phyloP scores from a whole-genome alignment of 2,888 invertebrate species.

The Drosophila conformis region DNA sequence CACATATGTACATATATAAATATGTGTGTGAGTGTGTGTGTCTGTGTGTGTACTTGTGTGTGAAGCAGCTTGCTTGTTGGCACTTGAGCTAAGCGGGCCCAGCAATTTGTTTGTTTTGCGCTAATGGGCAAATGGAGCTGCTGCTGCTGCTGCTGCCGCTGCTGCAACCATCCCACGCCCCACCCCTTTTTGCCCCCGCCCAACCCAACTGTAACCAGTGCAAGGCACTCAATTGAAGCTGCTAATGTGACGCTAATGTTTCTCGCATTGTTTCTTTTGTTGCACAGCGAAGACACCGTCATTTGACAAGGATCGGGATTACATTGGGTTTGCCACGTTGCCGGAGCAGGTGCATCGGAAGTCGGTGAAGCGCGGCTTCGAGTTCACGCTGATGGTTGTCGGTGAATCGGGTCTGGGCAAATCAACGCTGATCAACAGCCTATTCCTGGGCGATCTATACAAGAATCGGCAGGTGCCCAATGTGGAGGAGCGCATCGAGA shows the following conservation, averaged over 20 bases:
- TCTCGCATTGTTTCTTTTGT: neutral
- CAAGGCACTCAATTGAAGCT: conserved; percentile 8
- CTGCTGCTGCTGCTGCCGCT: conserved; percentile 33
- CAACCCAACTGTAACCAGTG: neutral
- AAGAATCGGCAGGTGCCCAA: conserved; percentile 90
- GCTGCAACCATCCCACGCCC: conserved; percentile 8
- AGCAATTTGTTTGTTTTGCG: conserved; percentile 64
- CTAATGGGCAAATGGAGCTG: conserved; percentile 60
- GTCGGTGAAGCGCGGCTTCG: conserved; percentile 97
- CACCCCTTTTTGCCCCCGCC: no score
- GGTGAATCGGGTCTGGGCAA: conserved; percentile 98
- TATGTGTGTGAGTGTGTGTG: neutral
- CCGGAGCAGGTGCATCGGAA: conserved; percentile 98
- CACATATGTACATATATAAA: neutral
- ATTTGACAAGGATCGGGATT: conserved; percentile 89
- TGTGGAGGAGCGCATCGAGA: conserved; percentile 88
- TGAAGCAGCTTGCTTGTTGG: conserved; percentile 57
- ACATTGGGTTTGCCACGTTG: conserved; percentile 97
- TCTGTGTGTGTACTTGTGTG: neutral
- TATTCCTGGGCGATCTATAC: conserved; percentile 97
- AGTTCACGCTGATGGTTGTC: conserved; percentile 98
- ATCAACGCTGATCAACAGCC: conserved; percentile 96
- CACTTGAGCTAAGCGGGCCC: conserved; percentile 71
- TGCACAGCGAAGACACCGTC: conserved; percentile 84
- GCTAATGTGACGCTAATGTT: conserved; percentile 14